Conservation (phyloP, 2,797 vertebrate genomes). For the Gymnopithys bicolor region DNA sequence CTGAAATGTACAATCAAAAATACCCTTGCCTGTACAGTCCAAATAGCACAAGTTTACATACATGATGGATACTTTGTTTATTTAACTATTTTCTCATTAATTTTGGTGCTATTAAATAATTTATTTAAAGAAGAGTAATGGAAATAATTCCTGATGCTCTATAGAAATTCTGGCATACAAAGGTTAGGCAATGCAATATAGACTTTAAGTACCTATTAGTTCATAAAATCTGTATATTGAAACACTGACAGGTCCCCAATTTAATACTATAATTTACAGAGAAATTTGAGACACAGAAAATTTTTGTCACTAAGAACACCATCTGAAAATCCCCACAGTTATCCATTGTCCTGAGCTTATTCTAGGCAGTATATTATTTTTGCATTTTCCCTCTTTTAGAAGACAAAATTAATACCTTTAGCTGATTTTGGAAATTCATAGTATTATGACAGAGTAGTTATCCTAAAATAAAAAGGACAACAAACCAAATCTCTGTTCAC, state of each 20-base stretch:
- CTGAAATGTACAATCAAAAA: neutral
- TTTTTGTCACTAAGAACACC: neutral
- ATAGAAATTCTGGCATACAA: neutral
- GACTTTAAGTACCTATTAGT: neutral
- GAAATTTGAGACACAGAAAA: neutral
- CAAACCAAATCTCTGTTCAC: neutral
- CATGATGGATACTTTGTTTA: rapidly evolving
- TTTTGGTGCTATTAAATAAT: neutral
- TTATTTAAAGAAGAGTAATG: neutral
- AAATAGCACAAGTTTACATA: neutral
- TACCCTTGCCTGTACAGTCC: neutral
- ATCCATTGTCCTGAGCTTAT: neutral
- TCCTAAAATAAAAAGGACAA: neutral
- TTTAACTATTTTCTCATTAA: neutral
- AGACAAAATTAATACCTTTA: neutral
- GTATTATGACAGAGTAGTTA: neutral
- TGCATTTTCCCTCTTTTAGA: neutral
- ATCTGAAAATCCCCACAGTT: neutral
- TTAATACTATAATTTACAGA: neutral
- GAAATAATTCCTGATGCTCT: neutral
- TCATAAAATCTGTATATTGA: neutral
- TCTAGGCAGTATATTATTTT: neutral
- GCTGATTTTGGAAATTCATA: neutral
- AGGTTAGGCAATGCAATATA: neutral
- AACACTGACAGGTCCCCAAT: neutral